Evolutionary conservation across 2,888 invertebrate species (phyloP).

Genomic region (Xanthia togata): DNA sequence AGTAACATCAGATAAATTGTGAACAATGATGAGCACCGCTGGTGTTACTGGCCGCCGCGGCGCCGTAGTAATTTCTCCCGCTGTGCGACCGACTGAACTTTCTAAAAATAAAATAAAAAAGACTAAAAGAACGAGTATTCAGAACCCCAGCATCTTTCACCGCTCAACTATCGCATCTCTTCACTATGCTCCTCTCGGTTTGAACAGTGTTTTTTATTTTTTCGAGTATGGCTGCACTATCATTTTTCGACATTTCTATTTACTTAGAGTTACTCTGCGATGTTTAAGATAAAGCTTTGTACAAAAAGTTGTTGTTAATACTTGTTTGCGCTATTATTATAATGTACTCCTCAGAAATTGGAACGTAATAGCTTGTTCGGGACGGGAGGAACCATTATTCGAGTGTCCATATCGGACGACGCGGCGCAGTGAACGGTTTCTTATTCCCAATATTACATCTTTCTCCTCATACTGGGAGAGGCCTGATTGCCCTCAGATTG

Average conservation of each 20-base stretch:
- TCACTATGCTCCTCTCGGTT: slow-evolving; percentile 72
- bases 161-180: slow-evolving; percentile 84
- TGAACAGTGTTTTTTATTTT: slow-evolving; percentile 72
- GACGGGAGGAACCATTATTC: slow-evolving; percentile 73
- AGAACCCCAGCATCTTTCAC: slow-evolving; percentile 88
- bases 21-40: slow-evolving; percentile 84
- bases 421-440: slow-evolving; percentile 82
- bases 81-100: slow-evolving; percentile 87
- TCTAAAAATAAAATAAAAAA: slow-evolving; percentile 89
- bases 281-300: slow-evolving; percentile 67
- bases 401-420: slow-evolving; percentile 75
- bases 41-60: slow-evolving; percentile 79
- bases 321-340: slow-evolving; percentile 63
- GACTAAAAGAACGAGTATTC: slow-evolving; percentile 87
- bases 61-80: slow-evolving; percentile 86
- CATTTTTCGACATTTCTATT: slow-evolving; percentile 67
- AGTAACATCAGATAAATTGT: slow-evolving; percentile 80
- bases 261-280: slow-evolving; percentile 59
- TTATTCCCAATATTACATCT: slow-evolving; percentile 85
- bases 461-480: slow-evolving; percentile 84
- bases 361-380: slow-evolving; percentile 71
- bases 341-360: slow-evolving; percentile 69
- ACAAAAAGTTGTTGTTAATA: slow-evolving; percentile 58
- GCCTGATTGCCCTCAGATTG: slow-evolving; percentile 87
- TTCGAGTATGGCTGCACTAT: slow-evolving; percentile 64